These are phyloP conservation scores for Eupithecia vulgata DNA, from an alignment of 2,888 invertebrate species.

Conservation along the genomic window DNA sequence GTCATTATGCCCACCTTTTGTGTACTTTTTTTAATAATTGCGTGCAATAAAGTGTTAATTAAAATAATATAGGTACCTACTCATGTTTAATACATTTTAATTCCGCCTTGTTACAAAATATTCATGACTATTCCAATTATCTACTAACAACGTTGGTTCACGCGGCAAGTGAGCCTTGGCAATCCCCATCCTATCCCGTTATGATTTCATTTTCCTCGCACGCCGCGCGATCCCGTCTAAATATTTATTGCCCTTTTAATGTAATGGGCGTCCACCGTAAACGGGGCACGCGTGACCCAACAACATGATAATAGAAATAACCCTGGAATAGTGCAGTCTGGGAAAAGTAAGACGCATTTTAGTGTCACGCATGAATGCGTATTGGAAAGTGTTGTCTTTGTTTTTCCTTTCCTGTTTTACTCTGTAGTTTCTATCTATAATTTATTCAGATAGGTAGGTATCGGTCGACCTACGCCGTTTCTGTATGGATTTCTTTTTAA, in stretches of 20 bases:
- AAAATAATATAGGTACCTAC: too few relatives aligned
- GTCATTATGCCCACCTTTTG: too few relatives aligned
- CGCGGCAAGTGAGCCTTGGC: constrained; percentile 6
- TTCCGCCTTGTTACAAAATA: background rate
- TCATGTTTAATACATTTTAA: background rate
- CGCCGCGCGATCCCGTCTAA: constrained; percentile 17
- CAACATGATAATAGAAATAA: constrained; percentile 9
- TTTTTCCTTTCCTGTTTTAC: background rate
- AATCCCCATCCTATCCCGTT: constrained; percentile 24
- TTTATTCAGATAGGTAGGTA: background rate
- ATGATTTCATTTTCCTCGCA: constrained; percentile 35
- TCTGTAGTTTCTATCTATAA: background rate
- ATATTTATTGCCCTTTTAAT: constrained; percentile 35
- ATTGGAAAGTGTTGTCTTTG: constrained; percentile 21
- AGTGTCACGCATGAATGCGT: constrained; percentile 19
- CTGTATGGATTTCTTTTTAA: background rate
- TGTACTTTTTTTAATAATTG: too few relatives aligned
- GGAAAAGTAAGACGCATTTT: background rate
- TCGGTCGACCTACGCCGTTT: background rate
- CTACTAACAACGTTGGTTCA: background rate
- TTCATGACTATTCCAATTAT: background rate
- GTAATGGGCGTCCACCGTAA: constrained; percentile 24
- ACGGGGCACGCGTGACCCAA: constrained; percentile 12
- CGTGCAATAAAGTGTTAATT: too few relatives aligned
- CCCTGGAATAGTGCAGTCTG: background rate